A percentile compares a stretch with the other conserved stretches of the same genome.
These are phyloP conservation scores for Cyprinodon tularosa DNA, from an alignment of 2,113 vertebrate species.

Conservation along the genomic window DNA sequence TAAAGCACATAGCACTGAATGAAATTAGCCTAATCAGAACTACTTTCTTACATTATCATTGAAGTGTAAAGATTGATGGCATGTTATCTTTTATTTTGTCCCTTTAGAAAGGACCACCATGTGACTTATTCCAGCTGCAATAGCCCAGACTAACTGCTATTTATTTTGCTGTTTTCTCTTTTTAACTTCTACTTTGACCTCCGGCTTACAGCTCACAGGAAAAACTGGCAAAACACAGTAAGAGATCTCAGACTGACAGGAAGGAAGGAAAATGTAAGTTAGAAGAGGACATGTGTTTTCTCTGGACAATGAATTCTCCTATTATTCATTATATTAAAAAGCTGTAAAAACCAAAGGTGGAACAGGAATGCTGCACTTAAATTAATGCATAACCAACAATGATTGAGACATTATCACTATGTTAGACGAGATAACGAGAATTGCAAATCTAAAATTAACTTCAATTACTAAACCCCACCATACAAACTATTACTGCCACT, in stretches of 20 bases:
- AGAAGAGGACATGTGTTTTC: conserved; percentile 36
- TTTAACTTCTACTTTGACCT: conserved; percentile 32
- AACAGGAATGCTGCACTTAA: conserved; percentile 3
- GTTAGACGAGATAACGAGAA: not conserved
- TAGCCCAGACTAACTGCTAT: conserved; percentile 12
- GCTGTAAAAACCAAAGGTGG: not conserved
- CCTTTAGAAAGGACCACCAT: not conserved
- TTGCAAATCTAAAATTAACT: not conserved
- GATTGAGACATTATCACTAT: not conserved
- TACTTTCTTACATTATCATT: not conserved
- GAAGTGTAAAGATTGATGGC: not conserved
- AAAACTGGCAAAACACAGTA: conserved; percentile 21
- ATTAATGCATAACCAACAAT: not conserved
- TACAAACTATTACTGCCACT: not conserved
- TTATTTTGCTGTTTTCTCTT: conserved; percentile 35
- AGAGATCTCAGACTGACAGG: conserved; percentile 19
- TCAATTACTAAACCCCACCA: conserved; percentile 4
- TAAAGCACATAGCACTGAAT: not conserved
- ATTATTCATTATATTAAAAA: conserved; percentile 29
- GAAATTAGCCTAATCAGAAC: not conserved
- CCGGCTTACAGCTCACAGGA: conserved; percentile 22
- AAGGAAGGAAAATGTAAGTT: conserved; percentile 47
- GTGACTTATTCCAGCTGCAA: not conserved
- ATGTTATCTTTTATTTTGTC: not conserved
- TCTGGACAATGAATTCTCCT: conserved; percentile 12